Base-by-base conservation (phyloP, 2,888 invertebrate genomes). In the Hetaerina titia region DNA sequence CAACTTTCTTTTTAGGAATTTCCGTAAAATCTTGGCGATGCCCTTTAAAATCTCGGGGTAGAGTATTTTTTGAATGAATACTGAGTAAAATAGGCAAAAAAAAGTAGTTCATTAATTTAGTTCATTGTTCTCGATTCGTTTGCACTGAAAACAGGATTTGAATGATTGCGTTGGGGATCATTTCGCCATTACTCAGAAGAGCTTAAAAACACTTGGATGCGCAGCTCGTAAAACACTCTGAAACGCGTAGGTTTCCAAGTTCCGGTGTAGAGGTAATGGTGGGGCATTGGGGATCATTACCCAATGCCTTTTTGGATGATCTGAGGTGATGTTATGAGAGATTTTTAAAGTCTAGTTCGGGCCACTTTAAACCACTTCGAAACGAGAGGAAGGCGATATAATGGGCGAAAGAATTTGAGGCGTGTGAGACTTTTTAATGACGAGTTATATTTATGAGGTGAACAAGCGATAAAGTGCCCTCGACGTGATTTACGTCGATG, bases 221-320 rank as follows among this genome's bases (percentile, higher is more conserved):
- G 25, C 25, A 81, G 13, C 81, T 81, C 81, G 22, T 81, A 81
- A 81, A 81, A 81, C 31, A 81, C 31, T 31, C 81, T 31, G 22
- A 81, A 81, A 81, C 31, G 81, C 81, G 81, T 81, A 81, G 81
- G 81, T 81, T 81, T 31, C 81, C 31, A 31, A 81, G 81, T 31
- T 81, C 81, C 11, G 13, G 31, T 81, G 81, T 31, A 81, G 81
- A 31, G 81, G 81, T 81, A 81, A 81, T 81, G 22, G 31, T 15
- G 81, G 81, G 31, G 25, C 15, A 81, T 81, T 22, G 31, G 31
- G 81, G 31, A 31, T 81, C 81, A 81, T 81, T 81, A 81, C 81
- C 31, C 81, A 31, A 31, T 81, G 81, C 81, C 81, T 81, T 81
- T 81, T 31, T 81, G 81, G 81, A 69, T 31, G 81, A n/a, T 31